A percentile compares a stretch with the other conserved stretches of the same genome.
Conservation (phyloP, 2,888 invertebrate genomes). For the Minunthozetes semirufus region DNA sequence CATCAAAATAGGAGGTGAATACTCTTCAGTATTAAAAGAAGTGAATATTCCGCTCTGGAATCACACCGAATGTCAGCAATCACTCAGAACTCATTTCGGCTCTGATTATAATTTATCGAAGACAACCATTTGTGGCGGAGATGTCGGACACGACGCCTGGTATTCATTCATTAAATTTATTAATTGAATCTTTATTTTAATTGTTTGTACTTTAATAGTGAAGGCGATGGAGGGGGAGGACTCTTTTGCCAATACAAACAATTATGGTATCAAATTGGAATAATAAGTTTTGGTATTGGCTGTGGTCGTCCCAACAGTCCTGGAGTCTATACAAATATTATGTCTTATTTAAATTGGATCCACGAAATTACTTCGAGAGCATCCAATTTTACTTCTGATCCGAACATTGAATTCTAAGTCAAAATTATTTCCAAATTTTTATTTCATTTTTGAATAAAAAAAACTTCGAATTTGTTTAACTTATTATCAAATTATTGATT, state of each 20-base stretch:
- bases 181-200: neutral
- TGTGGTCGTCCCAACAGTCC: conserved; percentile 48
- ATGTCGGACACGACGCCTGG: conserved; percentile 50
- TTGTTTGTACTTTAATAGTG: conserved; percentile 33
- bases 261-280: conserved; percentile 50
- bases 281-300: conserved; percentile 48
- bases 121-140: conserved; percentile 50
- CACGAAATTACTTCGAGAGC: conserved; percentile 39
- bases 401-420: neutral
- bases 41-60: conserved; percentile 50
- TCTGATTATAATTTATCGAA: conserved; percentile 47
- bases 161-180: conserved; percentile 47
- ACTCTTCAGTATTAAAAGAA: conserved; percentile 50
- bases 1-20: conserved; percentile 46
- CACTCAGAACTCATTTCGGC: conserved; percentile 48
- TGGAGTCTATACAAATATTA: conserved; percentile 50
- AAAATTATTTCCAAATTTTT: neutral
- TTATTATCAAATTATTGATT: neutral
- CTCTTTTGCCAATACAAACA: conserved; percentile 48
- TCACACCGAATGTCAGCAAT: conserved; percentile 47
- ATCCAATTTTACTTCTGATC: neutral
- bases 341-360: conserved; percentile 48
- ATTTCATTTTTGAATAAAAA: neutral
- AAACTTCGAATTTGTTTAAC: neutral
- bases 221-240: conserved; percentile 52